Evolutionary conservation across 2,888 invertebrate species (phyloP).

Genomic region (Caenorhabditis japonica): DNA sequence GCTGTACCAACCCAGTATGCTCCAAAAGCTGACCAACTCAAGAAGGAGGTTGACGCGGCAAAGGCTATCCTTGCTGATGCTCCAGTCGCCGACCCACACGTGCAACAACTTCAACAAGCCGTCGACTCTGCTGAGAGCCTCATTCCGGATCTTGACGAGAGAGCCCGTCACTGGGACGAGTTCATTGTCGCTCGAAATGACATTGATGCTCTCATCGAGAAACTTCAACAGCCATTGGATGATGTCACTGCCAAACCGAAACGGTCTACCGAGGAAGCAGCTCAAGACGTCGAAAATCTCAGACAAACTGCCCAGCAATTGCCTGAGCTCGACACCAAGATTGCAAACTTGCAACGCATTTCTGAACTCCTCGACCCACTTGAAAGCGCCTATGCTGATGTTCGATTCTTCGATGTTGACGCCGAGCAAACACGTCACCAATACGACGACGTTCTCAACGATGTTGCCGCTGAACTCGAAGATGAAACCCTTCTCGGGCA

Average conservation of each 20-base stretch:
- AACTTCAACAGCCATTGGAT: slow-evolving; percentile 53
- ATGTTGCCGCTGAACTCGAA: slow-evolving; percentile 52
- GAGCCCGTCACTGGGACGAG: slow-evolving; percentile 58
- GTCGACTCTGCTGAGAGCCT: slow-evolving; percentile 14
- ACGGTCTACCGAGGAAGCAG: slow-evolving; percentile 41
- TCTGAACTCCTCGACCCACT: slow-evolving; percentile 67
- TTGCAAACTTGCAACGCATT: slow-evolving; percentile 59
- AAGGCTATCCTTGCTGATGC: slow-evolving; percentile 35
- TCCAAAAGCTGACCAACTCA: slow-evolving; percentile 57
- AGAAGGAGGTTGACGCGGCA: slow-evolving; percentile 48
- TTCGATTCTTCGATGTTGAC: slow-evolving; percentile 70
- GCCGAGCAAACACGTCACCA: slow-evolving; percentile 65
- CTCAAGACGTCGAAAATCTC: slow-evolving; percentile 42
- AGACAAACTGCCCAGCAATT: slow-evolving; percentile 41
- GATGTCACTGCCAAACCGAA: slow-evolving; percentile 41
- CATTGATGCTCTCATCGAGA: slow-evolving; percentile 55
- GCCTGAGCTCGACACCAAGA: slow-evolving; percentile 48
- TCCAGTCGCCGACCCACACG: slow-evolving; percentile 41
- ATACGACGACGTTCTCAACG: slow-evolving; percentile 61
- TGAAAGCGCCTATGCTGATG: slow-evolving; percentile 57
- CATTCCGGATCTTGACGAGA: slow-evolving; percentile 54
- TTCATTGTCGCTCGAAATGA: slow-evolving; percentile 63
- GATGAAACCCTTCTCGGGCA: slow-evolving; percentile 60
- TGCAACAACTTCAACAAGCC: slow-evolving; percentile 43
- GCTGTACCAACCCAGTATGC: slow-evolving; percentile 58